Conservation (phyloP, 1,140 invertebrate genomes). For the Lepidostoma basale region DNA sequence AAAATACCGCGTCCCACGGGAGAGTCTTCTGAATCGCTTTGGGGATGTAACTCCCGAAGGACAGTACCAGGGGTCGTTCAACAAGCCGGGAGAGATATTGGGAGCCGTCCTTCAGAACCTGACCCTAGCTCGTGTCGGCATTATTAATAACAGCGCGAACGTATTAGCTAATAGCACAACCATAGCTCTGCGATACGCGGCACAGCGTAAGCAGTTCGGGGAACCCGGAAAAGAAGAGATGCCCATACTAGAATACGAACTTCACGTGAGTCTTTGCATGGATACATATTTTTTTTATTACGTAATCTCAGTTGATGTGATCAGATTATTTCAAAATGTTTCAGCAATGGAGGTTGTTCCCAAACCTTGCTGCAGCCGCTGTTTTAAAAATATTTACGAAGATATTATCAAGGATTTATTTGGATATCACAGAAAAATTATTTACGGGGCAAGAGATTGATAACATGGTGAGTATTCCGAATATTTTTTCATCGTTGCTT, state of each 20-base stretch:
- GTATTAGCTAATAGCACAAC: slow-evolving; percentile 74
- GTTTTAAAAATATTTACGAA: slow-evolving; percentile 75
- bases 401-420: slow-evolving; percentile 61
- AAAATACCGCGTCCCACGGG: slow-evolving; percentile 82
- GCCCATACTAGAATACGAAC: slow-evolving; percentile 89
- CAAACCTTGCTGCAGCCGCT: slow-evolving; percentile 83
- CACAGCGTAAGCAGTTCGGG: slow-evolving; percentile 89
- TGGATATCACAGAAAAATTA: slow-evolving; percentile 63
- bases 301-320: too few relatives aligned
- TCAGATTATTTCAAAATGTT: too few relatives aligned
- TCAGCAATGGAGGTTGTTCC: slow-evolving; percentile 91
- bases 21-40: slow-evolving; percentile 83
- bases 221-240: slow-evolving; percentile 70
- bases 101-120: slow-evolving; percentile 84
- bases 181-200: slow-evolving; percentile 90
- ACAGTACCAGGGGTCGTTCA: slow-evolving; percentile 77
- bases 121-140: slow-evolving; percentile 80
- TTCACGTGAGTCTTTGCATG: slow-evolving; percentile 67
- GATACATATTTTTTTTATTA: too few relatives aligned
- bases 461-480: too few relatives aligned
- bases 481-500: too few relatives aligned
- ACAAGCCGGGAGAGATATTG: slow-evolving; percentile 77
- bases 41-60: slow-evolving; percentile 87
- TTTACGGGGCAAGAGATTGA: slow-evolving; percentile 63
- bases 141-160: slow-evolving; percentile 74